Evolutionary conservation across 2,113 vertebrate species (phyloP).

Genomic region (Otis tarda): DNA sequence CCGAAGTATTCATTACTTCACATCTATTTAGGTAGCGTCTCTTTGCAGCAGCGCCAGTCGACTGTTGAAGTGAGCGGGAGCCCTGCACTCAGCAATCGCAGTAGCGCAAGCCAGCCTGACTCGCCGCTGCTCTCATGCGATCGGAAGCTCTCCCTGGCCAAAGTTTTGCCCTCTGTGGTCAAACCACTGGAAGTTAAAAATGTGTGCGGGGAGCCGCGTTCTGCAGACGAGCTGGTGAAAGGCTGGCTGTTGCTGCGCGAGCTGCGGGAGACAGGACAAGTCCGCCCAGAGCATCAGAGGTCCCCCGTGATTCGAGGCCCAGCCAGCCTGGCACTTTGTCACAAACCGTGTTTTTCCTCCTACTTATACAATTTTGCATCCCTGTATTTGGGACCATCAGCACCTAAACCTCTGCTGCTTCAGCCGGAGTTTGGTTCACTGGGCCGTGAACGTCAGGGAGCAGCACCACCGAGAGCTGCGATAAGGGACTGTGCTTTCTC

Average conservation of each 20-base stretch:
- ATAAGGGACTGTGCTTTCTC: not conserved
- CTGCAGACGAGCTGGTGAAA: not conserved
- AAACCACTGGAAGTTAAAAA: not conserved
- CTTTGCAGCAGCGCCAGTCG: constrained; percentile 1
- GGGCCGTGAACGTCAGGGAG: not conserved
- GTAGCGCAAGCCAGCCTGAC: not conserved
- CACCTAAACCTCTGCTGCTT: not conserved
- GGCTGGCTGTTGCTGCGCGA: rapidly evolving
- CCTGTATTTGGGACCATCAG: not conserved
- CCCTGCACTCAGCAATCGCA: not conserved
- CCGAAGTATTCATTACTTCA: constrained; percentile 74
- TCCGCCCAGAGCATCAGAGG: not conserved
- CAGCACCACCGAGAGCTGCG: not conserved
- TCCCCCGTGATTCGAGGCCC: not conserved
- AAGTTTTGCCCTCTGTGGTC: constrained; percentile 5
- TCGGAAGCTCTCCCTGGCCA: not conserved
- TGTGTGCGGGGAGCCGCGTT: not conserved
- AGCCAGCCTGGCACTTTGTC: not conserved
- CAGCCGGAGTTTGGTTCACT: not conserved
- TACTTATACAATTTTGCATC: not conserved
- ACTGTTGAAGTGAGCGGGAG: constrained; percentile 7
- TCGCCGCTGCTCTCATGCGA: not conserved
- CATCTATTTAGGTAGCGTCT: constrained; percentile 65
- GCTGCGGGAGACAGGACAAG: not conserved
- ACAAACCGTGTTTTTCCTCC: rapidly evolving